phyloP scores from a whole-genome alignment of 2,888 invertebrate genomes.

The Agapetus fuscipes region DNA sequence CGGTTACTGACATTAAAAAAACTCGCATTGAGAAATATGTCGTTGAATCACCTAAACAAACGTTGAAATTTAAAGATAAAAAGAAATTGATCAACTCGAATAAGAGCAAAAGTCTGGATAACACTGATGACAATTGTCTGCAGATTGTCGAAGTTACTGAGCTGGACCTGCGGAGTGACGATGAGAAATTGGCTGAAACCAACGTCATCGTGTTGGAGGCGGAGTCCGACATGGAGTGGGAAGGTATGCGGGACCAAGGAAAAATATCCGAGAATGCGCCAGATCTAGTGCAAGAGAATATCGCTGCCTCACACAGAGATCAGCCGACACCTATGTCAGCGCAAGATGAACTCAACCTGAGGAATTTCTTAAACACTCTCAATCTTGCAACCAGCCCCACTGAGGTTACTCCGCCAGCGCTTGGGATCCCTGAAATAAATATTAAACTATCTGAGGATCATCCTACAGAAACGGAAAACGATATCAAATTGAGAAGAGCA shows the following conservation, averaged over 20 bases:
- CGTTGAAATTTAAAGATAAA: slow-evolving; percentile 23
- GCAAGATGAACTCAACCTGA: slow-evolving; percentile 46
- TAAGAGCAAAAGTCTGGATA: slow-evolving; percentile 44
- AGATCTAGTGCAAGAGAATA: slow-evolving; percentile 1
- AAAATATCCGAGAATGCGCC: slow-evolving; percentile 19
- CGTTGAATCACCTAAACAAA: slow-evolving; percentile 38
- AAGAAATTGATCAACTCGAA: slow-evolving; percentile 29
- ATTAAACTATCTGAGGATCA: slow-evolving; percentile 25
- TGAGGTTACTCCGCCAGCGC: slow-evolving; percentile 26
- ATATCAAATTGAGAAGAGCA: slow-evolving; percentile 35
- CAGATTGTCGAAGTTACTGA: slow-evolving; percentile 39
- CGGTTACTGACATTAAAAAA: slow-evolving; percentile 27
- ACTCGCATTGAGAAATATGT: slow-evolving; percentile 35
- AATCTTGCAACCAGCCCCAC: slow-evolving; percentile 43
- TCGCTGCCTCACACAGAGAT: background rate
- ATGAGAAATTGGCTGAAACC: slow-evolving; percentile 34
- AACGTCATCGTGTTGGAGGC: slow-evolving; percentile 53
- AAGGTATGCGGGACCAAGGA: slow-evolving; percentile 39
- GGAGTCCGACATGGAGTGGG: slow-evolving; percentile 54
- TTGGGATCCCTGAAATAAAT: slow-evolving; percentile 23
- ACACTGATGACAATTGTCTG: slow-evolving; percentile 32
- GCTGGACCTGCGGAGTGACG: slow-evolving; percentile 25
- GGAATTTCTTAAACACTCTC: slow-evolving; percentile 47
- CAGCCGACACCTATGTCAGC: slow-evolving; percentile 33
- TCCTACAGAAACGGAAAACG: slow-evolving; percentile 32